Percentiles rank a stretch among this genome's conserved stretches.
phyloP scores from a whole-genome alignment of 2,113 vertebrate species.

The Erpornis zantholeuca region DNA sequence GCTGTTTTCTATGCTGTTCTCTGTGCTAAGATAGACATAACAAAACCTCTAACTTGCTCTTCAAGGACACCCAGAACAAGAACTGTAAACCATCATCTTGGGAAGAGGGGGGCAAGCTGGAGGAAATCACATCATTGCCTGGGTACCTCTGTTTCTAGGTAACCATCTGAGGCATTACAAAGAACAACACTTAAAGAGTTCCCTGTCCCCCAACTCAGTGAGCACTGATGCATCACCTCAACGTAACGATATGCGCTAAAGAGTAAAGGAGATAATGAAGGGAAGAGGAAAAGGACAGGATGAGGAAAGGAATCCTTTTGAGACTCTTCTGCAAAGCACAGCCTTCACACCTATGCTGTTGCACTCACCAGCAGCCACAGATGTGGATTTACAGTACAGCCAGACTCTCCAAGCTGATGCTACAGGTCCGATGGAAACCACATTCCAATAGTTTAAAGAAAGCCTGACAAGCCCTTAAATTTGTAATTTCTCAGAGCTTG shows the following conservation, averaged over 20 bases:
- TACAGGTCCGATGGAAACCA: accelerated
- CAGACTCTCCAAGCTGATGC: not conserved
- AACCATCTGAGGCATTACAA: not conserved
- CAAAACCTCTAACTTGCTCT: too few species aligned
- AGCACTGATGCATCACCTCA: not conserved
- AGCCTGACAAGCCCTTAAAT: not conserved
- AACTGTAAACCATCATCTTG: too few species aligned
- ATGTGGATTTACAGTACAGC: not conserved
- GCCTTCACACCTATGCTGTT: not conserved
- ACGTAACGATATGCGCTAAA: not conserved
- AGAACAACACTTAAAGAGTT: not conserved
- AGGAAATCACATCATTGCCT: too few species aligned
- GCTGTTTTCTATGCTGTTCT: too few species aligned
- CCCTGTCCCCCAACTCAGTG: not conserved
- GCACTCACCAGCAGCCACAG: not conserved
- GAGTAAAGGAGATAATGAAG: not conserved
- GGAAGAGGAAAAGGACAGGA: not conserved
- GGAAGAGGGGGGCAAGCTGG: too few species aligned
- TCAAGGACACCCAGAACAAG: too few species aligned
- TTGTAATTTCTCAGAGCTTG: not conserved
- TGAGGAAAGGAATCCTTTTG: not conserved
- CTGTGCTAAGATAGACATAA: too few species aligned
- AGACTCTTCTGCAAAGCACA: not conserved
- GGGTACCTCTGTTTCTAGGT: too few species aligned
- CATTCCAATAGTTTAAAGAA: not conserved